A percentile compares a stretch with the other conserved stretches of the same genome.
Conservation (phyloP, 2,888 invertebrate genomes). For the Criorhina ranunculi region DNA sequence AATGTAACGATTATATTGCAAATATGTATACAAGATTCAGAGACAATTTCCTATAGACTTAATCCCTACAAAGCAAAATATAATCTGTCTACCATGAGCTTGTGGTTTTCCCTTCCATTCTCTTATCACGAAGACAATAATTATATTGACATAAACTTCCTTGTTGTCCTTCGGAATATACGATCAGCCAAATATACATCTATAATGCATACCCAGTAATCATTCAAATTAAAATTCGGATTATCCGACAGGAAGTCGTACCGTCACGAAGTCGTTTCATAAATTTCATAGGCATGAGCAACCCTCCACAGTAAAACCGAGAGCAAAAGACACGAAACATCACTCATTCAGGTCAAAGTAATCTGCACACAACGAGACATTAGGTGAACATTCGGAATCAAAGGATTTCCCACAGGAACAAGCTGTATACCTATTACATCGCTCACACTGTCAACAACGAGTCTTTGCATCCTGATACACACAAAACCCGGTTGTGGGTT, state of each 20-base stretch:
- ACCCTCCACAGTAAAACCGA: constrained; percentile 44
- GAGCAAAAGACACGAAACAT: constrained; percentile 59
- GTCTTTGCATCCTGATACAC: constrained; percentile 9
- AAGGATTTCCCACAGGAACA: constrained; percentile 60
- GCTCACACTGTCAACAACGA: constrained; percentile 2
- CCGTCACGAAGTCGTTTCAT: constrained; percentile 82
- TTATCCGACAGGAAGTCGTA: constrained; percentile 84
- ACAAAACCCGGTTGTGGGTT: constrained; percentile 10
- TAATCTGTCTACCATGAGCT: constrained; percentile 2
- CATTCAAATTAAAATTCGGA: constrained; percentile 84
- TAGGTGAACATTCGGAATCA: constrained; percentile 50
- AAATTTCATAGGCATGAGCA: constrained; percentile 42
- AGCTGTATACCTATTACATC: constrained; percentile 18
- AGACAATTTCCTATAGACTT: background rate
- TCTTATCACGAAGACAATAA: constrained; percentile 44
- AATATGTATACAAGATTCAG: background rate
- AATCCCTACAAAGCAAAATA: background rate
- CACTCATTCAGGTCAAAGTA: constrained; percentile 71
- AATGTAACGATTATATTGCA: no score
- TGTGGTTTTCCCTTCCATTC: background rate
- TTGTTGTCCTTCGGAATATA: constrained; percentile 48
- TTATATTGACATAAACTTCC: constrained; percentile 65
- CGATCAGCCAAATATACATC: constrained; percentile 28
- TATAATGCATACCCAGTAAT: constrained; percentile 78
- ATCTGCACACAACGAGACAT: constrained; percentile 58